Evolutionary conservation across 2,113 vertebrate genomes (phyloP), one percentile per base, ranked within the genome.

Genomic region (Gobio gobio): DNA sequence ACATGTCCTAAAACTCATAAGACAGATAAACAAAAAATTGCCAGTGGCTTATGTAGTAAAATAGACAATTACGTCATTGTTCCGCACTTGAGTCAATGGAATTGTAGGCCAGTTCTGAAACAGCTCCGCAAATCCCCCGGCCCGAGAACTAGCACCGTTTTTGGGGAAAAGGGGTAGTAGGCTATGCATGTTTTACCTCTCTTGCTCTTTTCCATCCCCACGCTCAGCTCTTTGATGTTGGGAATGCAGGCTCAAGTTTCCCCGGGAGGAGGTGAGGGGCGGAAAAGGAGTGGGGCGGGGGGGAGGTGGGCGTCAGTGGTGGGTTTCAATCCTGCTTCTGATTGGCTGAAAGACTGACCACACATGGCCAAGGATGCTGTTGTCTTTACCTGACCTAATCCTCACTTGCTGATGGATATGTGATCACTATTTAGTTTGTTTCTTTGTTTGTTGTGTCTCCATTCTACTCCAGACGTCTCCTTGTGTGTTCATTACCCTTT

Each of bases 201-300:
- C 89, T 43, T n/a, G 88, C 92, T 90, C 64, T 90, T 89, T 29
- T 86, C 83, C 82, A 83, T 29, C 58, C 68, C 49, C 24, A 78
- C 54, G 5, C 45, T 73, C 36, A 1, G 70, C 14, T 64, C 86
- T 89, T 89, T 89, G 87, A 87, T 88, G 82, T 82, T 63, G 51
- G 81, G 75, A 58, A 74, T 47, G 73, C 82, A 10, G 81, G 54
- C 72, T 86, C 78, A 33, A 86, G 73, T 90, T 91, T 89, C 89
- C 86, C 59, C 83, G 54, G 36, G 40, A 83, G 75, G 68, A 47
- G 87, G 68, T 75, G 75, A 47, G 76, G 74, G 82, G 49, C 16
- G 8, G 36, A 61, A 45, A 79, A 26, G 77, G 40, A 8, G 36
- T n/a, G 18, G 7, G 26, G 22, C 5, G 72, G 22, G n/a, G n/a